Conservation (phyloP, 2,888 invertebrate genomes). For the Incurvaria masculella region DNA sequence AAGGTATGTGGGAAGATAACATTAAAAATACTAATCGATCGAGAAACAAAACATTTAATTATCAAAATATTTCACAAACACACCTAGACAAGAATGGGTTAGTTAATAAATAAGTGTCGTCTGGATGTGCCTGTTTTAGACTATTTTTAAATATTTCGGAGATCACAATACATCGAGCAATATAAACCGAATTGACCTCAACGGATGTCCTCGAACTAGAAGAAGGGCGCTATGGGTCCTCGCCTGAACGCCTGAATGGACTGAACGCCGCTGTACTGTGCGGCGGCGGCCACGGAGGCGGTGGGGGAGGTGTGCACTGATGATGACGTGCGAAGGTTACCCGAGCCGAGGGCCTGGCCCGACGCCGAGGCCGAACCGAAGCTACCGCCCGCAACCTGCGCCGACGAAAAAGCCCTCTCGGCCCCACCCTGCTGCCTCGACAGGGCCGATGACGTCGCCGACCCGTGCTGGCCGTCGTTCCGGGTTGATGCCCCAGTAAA, state of each 20-base stretch:
- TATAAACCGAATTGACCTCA: no score
- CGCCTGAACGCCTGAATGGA: neutral
- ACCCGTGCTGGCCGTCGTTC: neutral
- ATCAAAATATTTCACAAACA: neutral
- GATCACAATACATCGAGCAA: no score
- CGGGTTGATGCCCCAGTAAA: no score
- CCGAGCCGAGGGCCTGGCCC: neutral
- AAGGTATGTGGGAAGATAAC: no score
- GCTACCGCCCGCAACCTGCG: neutral
- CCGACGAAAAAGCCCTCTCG: neutral
- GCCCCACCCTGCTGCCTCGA: no score
- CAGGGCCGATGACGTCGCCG: neutral
- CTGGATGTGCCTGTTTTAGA: neutral
- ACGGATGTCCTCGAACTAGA: neutral
- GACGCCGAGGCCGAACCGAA: neutral
- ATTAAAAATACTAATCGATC: no score
- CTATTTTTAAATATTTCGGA: no score
- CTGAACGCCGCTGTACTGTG: no score
- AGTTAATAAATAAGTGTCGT: neutral
- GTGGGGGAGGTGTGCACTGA: neutral
- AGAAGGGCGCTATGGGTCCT: neutral
- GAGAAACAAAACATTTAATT: no score
- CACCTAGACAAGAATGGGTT: neutral
- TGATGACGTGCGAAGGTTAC: no score
- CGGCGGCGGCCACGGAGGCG: no score